These are phyloP conservation scores for Cryptoleucopteryx plumbea DNA, from an alignment of 2,113 vertebrate species.

Conservation along the genomic window DNA sequence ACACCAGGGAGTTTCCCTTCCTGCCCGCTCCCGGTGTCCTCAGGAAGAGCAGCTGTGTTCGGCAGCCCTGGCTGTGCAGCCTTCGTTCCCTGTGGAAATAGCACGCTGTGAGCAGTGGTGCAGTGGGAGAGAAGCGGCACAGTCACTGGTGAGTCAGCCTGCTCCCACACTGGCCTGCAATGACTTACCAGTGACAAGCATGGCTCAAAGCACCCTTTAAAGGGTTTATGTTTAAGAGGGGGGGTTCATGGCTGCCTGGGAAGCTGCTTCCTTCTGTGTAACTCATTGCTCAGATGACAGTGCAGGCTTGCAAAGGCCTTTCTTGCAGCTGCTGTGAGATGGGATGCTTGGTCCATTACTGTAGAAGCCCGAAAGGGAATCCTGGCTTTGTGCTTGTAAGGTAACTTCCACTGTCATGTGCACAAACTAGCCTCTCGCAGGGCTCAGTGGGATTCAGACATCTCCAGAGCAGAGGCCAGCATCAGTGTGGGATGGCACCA, in stretches of 20 bases:
- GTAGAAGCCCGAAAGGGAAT: not conserved
- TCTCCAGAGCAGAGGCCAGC: not conserved
- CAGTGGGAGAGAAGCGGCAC: not conserved
- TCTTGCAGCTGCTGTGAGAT: not conserved
- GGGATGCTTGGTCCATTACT: too few relatives aligned
- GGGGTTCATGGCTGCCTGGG: not conserved
- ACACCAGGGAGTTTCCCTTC: not conserved
- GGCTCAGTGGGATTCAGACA: not conserved
- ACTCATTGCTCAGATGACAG: not conserved
- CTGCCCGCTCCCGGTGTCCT: not conserved
- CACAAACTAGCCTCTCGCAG: accelerated
- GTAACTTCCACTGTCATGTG: accelerated
- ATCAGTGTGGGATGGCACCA: not conserved
- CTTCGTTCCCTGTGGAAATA: accelerated
- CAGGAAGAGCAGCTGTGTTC: not conserved
- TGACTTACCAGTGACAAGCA: not conserved
- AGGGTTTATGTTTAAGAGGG: not conserved
- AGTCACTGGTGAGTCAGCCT: not conserved
- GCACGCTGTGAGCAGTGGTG: accelerated
- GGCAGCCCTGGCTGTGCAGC: not conserved
- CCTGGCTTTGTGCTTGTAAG: not conserved
- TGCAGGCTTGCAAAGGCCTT: not conserved
- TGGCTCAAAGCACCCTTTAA: not conserved
- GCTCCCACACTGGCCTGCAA: not conserved
- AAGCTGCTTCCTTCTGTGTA: not conserved